Base-by-base conservation (phyloP, 1,140 invertebrate genomes). In the Pseudoatta argentina region DNA sequence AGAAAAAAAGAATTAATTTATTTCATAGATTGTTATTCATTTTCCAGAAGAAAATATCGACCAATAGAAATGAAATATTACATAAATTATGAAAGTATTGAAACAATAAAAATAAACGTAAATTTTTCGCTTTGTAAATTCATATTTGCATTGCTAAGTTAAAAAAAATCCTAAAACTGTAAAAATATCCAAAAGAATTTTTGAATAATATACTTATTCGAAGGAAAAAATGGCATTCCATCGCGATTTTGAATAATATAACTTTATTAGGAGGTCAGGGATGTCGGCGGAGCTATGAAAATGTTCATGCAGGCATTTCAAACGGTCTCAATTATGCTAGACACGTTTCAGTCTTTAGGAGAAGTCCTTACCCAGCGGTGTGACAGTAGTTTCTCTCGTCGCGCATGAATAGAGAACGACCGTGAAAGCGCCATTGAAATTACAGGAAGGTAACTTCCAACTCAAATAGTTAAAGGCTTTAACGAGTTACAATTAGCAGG, bases 341-440 rank as follows among this genome's bases (percentile, higher is more conserved):
- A 92, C 92, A 93, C 91, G 91, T 89, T 88, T 88, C 86, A 88
- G 91, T 93, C 91, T 92, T 93, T 91, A 90, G 86, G 88, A 87
- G 85, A 82, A 88, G 86, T 91, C 91, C 91, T 94, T 92, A 89
- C 81, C 85, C 86, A 85, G 88, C 89, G 89, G 91, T 91, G 92
- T 92, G 92, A 92, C 90, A 91, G 92, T 89, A 91, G 91, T 93
- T 92, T 86, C 91, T 92, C 88, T 92, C 90, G 88, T 89, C 88
- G 89, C 73, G 87, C 88, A 77, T 93, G 92, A 94, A 93, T 93
- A 90, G 92, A 91, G 92, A 86, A 91, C 90, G 86, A 63, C 87
- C 86, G 88, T 93, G 93, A 93, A 93, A 94, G 91, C 91, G 86
- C 90, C 92, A 93, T 94, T 93, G 92, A 93, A 93, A 94, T 94